A percentile compares a stretch with the other conserved stretches of the same genome.
Conservation (phyloP, 2,888 invertebrate species). For the Bellardia pandia region DNA sequence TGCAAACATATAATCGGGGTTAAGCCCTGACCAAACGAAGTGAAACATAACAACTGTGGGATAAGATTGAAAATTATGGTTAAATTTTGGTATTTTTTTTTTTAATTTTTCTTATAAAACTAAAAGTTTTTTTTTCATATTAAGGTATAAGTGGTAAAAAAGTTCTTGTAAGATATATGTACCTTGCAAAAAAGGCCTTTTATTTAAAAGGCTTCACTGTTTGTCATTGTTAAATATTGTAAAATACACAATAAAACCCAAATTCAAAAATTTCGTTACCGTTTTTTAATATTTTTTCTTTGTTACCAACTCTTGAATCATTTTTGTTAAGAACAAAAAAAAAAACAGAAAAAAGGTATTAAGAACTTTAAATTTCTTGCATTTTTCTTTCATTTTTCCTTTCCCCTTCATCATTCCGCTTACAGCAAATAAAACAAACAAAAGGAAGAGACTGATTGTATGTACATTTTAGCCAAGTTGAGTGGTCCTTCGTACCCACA, state of each 20-base stretch:
- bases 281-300: not conserved
- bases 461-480: slow-evolving; percentile 72
- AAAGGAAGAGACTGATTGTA: slow-evolving; percentile 41
- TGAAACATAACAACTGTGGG: too few species aligned
- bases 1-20: too few species aligned
- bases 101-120: too few species aligned
- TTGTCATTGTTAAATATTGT: not conserved
- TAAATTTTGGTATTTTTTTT: too few species aligned
- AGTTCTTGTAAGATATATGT: too few species aligned
- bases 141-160: too few species aligned
- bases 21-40: too few species aligned
- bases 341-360: not conserved
- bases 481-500: not conserved
- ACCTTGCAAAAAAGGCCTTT: not conserved
- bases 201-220: not conserved
- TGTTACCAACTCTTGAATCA: slow-evolving; percentile 7
- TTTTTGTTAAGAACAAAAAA: slow-evolving; percentile 13
- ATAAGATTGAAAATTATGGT: too few species aligned
- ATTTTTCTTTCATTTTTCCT: not conserved
- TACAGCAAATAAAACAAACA: slow-evolving; percentile 29
- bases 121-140: too few species aligned
- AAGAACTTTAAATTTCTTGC: slow-evolving; percentile 3
- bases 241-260: not conserved
- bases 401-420: not conserved
- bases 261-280: not conserved